These are phyloP conservation scores for Drosophila suzukii DNA, from an alignment of 1,140 invertebrate genomes.

Conservation along the genomic window DNA sequence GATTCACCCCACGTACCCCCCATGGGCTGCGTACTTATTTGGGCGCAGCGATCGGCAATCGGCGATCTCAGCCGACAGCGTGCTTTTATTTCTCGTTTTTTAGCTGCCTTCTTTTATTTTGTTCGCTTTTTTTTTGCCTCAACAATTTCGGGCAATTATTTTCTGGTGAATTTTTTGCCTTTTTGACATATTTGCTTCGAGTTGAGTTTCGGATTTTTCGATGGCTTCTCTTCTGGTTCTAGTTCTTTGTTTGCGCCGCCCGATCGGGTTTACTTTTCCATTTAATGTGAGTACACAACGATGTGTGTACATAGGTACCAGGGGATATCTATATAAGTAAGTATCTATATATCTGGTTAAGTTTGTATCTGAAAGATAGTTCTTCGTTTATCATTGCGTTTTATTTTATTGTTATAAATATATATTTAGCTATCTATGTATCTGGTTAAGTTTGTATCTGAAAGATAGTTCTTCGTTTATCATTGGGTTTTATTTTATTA, in stretches of 20 bases:
- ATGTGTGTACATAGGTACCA: not conserved
- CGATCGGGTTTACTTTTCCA: slow-evolving; percentile 36
- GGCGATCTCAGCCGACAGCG: slow-evolving; percentile 7
- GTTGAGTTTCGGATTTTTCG: slow-evolving; percentile 34
- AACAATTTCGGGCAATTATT: slow-evolving; percentile 62
- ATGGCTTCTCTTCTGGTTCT: slow-evolving; percentile 37
- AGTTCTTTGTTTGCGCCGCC: slow-evolving; percentile 37
- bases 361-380: not conserved
- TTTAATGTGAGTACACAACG: slow-evolving; percentile 34
- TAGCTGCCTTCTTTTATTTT: slow-evolving; percentile 6
- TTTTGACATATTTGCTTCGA: slow-evolving; percentile 50
- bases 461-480: not conserved
- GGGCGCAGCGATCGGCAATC: slow-evolving; percentile 40
- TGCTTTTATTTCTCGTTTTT: slow-evolving; percentile 27
- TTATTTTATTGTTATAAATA: too few relatives aligned
- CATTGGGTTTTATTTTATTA: not conserved
- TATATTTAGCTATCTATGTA: too few relatives aligned
- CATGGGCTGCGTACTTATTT: slow-evolving; percentile 58
- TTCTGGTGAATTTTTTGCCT: slow-evolving; percentile 30
- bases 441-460: not conserved
- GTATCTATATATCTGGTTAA: not conserved
- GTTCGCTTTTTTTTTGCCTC: slow-evolving; percentile 16
- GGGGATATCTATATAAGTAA: not conserved
- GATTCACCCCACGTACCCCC: slow-evolving; percentile 17
- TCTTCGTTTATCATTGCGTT: not conserved